Evolutionary conservation across 1,140 invertebrate genomes (phyloP), one percentile per base, ranked within the genome.

Genomic region (Drosophila eugracilis): DNA sequence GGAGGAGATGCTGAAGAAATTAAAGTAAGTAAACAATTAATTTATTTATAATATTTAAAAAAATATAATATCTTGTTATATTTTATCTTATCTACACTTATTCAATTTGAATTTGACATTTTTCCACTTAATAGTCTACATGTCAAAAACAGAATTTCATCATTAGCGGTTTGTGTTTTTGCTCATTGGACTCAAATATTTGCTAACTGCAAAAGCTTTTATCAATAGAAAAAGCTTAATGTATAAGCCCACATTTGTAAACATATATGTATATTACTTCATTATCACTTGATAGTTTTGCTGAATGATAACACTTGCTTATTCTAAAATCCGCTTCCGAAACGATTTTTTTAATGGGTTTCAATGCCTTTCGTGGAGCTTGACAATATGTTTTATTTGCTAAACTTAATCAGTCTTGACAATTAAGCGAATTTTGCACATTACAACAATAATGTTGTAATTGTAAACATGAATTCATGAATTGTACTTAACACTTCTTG

Each of bases 1-100:
- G 3, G 71, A 55, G n/a, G 73, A 74, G 1, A 77, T 30, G 22
- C 83, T 81, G 7, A 5, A 10, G 10, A 37, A 6, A 12, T 19
- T 9, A 10, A 19, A 44, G 4, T 1, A 0, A 36, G 12, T 34
- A n/a, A 34, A 12, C 2, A 39, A 19, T 10, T 39, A 4, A 3
- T 3, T 26, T 26, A 26, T 26, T 26, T 1, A 26, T 26, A 26
- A 2, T 26, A n/a, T n/a, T n/a, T n/a, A n/a, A n/a, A n/a, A n/a
- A n/a, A n/a, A n/a, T n/a, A n/a, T n/a, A n/a, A n/a, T n/a, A n/a
- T n/a, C n/a, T n/a, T n/a, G n/a, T n/a, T n/a, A n/a, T n/a, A n/a
- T n/a, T n/a, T n/a, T n/a, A n/a, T n/a, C n/a, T n/a, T n/a, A n/a
- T n/a, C n/a, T n/a, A n/a, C n/a, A n/a, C n/a, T n/a, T n/a, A n/a